Base-by-base conservation (phyloP, 2,888 invertebrate species). In the Ornithoptera alexandrae region DNA sequence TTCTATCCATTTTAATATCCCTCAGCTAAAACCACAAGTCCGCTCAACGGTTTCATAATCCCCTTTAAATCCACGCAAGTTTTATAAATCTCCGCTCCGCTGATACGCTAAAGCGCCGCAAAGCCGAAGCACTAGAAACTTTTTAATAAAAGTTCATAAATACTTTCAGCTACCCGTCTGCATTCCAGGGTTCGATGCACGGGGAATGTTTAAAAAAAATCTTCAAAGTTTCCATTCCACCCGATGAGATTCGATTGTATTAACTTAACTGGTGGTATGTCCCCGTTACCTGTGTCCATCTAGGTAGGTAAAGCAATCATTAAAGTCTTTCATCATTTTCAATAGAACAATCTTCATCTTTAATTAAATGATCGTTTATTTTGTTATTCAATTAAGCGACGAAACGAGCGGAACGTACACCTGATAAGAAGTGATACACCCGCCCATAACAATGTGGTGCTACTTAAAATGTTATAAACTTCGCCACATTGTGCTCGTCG, bases 91-190 rank as follows among this genome's bases (percentile, higher is more conserved):
- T 64, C 68, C 24, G 59, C 64, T 46, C 17, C 60, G 39, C 59
- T 59, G 62, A 62, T 68, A 62, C 62, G 57, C 63, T 50, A 36
- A 69, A 65, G 50, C 57, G 61, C 62, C 62, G 65, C 69, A 69
- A 65, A 69, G 69, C 69, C 36, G 42, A 12, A 65, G 50, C 59
- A 39, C 58, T 60, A 12, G 18, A 62, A 70, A 70, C 67, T 70
- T 67, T 70, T 66, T 62, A 62, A 66, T 67, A 63, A 53, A 59
- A 70, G 39, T 53, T 59, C 6, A 59, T 59, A 59, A 67, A 67
- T 60, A 63, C 58, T 59, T 70, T 66, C 65, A 56, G n/a, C 22
- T 24, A 22, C 18, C 56, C 60, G 60, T 56, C 69, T 64, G 22
- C 59, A 66, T 20, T 56, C 22, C 36, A 36, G 22, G 39, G 67